A percentile compares a stretch with the other conserved stretches of the same genome.
These are phyloP conservation scores for Pheosia tremula DNA, from an alignment of 2,888 invertebrate genomes.

Conservation along the genomic window DNA sequence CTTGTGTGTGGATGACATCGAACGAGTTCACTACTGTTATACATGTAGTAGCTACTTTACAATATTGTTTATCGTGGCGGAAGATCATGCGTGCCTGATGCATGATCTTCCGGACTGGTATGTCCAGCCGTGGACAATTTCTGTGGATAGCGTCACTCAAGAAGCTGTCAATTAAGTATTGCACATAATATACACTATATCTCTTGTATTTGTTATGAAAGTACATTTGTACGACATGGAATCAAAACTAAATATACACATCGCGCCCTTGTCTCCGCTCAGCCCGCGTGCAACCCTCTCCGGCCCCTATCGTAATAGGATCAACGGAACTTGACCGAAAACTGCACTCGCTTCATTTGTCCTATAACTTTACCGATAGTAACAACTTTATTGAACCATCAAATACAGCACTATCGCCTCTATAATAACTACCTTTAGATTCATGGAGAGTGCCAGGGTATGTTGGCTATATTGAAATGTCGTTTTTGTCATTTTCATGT, in stretches of 20 bases:
- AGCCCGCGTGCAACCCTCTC: slow-evolving; percentile 19
- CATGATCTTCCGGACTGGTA: too few relatives aligned
- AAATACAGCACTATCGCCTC: slow-evolving; percentile 24
- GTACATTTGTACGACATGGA: slow-evolving; percentile 10
- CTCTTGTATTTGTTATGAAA: neutral
- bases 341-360: slow-evolving; percentile 52
- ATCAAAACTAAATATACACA: slow-evolving; percentile 14
- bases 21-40: neutral
- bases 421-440: slow-evolving; percentile 16
- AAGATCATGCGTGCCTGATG: too few relatives aligned
- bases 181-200: too few relatives aligned
- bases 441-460: slow-evolving; percentile 2
- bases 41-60: neutral
- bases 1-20: neutral
- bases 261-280: slow-evolving; percentile 29
- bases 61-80: neutral
- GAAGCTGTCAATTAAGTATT: too few relatives aligned
- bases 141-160: too few relatives aligned
- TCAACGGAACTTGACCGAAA: slow-evolving; percentile 50
- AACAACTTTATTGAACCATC: slow-evolving; percentile 17
- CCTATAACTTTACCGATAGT: slow-evolving; percentile 34
- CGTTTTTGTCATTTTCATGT: slow-evolving; percentile 49
- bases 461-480: slow-evolving; percentile 28
- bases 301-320: slow-evolving; percentile 48
- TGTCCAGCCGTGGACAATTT: too few relatives aligned